Conservation (phyloP, 2,113 vertebrate genomes). For the Eidolon helvum region DNA sequence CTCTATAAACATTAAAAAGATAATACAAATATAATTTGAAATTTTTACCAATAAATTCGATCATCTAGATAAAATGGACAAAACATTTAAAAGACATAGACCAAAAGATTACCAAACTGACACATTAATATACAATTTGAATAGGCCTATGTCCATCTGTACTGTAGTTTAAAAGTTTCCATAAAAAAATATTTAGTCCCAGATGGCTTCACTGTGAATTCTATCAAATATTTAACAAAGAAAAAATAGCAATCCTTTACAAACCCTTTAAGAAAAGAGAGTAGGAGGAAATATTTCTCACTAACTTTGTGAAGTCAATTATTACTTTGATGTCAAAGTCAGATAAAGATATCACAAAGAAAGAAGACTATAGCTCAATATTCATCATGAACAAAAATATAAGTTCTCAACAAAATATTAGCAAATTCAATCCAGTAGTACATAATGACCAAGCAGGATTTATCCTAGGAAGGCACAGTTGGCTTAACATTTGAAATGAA, state of each 20-base stretch:
- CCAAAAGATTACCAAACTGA: not conserved
- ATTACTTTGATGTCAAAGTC: not conserved
- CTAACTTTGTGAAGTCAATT: not conserved
- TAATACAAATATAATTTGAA: not conserved
- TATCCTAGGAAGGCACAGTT: not conserved
- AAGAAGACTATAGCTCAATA: not conserved
- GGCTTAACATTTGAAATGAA: not conserved
- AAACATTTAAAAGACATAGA: not conserved
- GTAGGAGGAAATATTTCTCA: not conserved
- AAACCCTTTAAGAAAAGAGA: not conserved
- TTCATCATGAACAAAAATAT: not conserved
- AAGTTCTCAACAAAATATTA: not conserved
- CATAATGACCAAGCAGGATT: not conserved
- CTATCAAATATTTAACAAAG: not conserved
- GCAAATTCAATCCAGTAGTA: not conserved
- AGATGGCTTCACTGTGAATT: not conserved
- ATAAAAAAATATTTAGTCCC: not conserved
- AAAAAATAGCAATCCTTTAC: not conserved
- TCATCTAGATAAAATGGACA: not conserved
- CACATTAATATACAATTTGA: not conserved
- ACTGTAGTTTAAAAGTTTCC: not conserved
- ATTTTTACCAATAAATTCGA: not conserved
- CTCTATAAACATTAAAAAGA: not conserved
- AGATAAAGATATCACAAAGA: not conserved
- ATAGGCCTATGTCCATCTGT: not conserved